Evolutionary conservation across 2,113 vertebrate species (phyloP).

Genomic region (Melanocharis versteri): DNA sequence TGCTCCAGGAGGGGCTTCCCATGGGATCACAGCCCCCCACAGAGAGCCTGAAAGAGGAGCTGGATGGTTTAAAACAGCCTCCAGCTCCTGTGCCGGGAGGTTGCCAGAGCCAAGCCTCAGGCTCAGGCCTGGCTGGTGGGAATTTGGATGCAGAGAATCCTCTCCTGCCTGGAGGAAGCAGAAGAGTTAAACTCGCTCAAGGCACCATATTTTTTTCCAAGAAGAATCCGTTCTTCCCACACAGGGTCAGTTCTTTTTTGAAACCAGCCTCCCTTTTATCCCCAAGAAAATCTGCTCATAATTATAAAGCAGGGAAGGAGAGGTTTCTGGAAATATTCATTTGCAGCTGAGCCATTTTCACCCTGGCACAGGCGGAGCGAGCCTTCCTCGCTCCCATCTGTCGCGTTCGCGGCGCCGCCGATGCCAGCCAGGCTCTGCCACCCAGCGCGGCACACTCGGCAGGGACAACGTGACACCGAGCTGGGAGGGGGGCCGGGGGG

Average conservation of each 20-base stretch:
- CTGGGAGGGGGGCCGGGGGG: background rate
- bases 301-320: constrained; percentile 57
- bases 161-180: background rate
- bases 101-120: background rate
- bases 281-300: constrained; percentile 66
- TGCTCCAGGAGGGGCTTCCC: background rate
- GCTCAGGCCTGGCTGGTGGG: background rate
- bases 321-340: constrained; percentile 68
- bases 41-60: background rate
- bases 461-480: background rate
- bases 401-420: background rate
- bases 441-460: constrained; percentile 6
- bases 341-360: constrained; percentile 67
- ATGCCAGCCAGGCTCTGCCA: constrained; percentile 51
- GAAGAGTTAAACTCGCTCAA: constrained; percentile 53
- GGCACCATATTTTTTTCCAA: constrained; percentile 52
- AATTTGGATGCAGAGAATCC: background rate
- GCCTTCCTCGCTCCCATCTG: constrained; percentile 60
- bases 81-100: background rate
- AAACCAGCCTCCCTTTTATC: constrained; percentile 64
- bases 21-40: accelerated
- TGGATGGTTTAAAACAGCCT: background rate
- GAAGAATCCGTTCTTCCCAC: constrained; percentile 61
- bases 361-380: constrained; percentile 54
- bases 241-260: constrained; percentile 62